Evolutionary conservation across 1,140 invertebrate genomes (phyloP), one percentile per base, ranked within the genome.

Genomic region (Eubasilissa regina): DNA sequence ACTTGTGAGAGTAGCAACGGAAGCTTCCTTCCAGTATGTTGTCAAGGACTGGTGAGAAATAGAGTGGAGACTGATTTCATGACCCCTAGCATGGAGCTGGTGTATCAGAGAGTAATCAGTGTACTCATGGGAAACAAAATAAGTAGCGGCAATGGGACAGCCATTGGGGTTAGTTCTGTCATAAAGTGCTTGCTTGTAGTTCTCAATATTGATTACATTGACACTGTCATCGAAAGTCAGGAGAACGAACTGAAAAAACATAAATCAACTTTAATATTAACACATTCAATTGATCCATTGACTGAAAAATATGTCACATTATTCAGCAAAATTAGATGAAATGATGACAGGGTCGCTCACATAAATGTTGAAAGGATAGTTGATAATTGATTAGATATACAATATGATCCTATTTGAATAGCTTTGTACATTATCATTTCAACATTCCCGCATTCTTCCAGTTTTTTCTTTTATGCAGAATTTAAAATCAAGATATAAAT

Each of bases 191-290:
- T 91, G 83, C 21, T 90, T 85, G 84, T 94, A 95, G 43, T 92
- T 90, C 9, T 90, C 86, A 73, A 91, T 93, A 85, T 95, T 95
- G 0, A 90, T 83, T 0, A 90, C 89, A 81, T 91, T 94, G 4
- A 95, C 90, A 0, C 90, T 93, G 86, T 94, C 93, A 80, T 94
- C 93, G 83, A 94, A 94, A 9, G 93, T 94, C 3, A 94, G 85
- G 10, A 93, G 85, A 13, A 94, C 91, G 45, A 93, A 88, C 87
- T 93, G 88, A 47, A 85, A 84, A n/a, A n/a, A n/a, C n/a, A n/a
- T n/a, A n/a, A n/a, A n/a, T n/a, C n/a, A n/a, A n/a, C n/a, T n/a
- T n/a, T n/a, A n/a, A n/a, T n/a, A n/a, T n/a, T n/a, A n/a, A n/a
- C n/a, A n/a, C n/a, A n/a, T n/a, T n/a, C n/a, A n/a, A n/a, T n/a